phyloP scores from a whole-genome alignment of 2,888 invertebrate genomes.

The Seira ritae region DNA sequence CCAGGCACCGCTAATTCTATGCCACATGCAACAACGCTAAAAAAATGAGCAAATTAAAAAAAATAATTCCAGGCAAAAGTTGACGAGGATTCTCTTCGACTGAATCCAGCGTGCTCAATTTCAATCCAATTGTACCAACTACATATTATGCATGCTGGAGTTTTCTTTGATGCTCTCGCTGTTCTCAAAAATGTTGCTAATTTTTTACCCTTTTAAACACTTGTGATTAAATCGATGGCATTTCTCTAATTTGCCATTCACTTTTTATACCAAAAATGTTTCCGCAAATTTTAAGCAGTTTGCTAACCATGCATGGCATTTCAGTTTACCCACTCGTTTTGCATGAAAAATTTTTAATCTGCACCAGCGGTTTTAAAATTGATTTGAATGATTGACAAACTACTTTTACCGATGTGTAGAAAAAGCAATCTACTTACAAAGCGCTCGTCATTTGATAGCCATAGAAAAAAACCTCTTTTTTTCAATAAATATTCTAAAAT shows the following conservation, averaged over 20 bases:
- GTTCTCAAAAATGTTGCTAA: not conserved
- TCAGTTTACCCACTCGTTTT: conserved; percentile 32
- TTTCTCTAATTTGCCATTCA: no score
- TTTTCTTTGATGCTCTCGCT: not conserved
- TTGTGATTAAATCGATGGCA: conserved; percentile 8
- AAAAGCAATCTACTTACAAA: no score
- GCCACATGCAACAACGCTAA: no score
- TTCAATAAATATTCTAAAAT: no score
- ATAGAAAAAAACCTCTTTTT: no score
- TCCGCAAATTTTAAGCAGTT: no score
- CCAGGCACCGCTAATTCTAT: no score
- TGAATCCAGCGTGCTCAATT: not conserved
- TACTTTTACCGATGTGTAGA: conserved; percentile 25
- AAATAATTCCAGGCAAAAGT: no score
- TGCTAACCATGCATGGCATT: conserved; percentile 55
- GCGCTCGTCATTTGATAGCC: no score
- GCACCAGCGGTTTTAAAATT: conserved; percentile 4
- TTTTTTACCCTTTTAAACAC: not conserved
- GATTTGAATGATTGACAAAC: not conserved
- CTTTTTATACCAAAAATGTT: no score
- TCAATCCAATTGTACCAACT: not conserved
- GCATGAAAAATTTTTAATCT: conserved; percentile 39
- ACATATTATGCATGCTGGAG: not conserved
- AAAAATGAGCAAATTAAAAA: no score
- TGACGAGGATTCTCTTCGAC: no score